Evolutionary conservation across 1,140 invertebrate genomes (phyloP).

Genomic region (Bombus polaris): DNA sequence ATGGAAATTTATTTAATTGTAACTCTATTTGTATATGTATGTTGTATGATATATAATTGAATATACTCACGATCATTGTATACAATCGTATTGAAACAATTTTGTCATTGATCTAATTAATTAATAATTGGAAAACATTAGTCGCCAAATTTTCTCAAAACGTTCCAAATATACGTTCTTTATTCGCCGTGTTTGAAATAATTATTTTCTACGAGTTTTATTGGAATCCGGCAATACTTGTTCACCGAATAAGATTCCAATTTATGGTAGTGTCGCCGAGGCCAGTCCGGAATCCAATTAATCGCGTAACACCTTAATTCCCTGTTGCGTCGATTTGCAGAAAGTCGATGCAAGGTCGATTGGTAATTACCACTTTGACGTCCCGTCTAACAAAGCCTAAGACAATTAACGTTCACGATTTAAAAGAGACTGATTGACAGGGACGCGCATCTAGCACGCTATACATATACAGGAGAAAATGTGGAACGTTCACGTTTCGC

Average conservation of each 20-base stretch:
- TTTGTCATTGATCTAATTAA: not conserved
- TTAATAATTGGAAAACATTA: not conserved
- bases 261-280: not conserved
- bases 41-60: too few relatives aligned
- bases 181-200: not conserved
- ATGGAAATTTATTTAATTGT: too few relatives aligned
- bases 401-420: conserved; percentile 48
- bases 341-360: conserved; percentile 44
- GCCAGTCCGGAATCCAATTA: conserved; percentile 24
- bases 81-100: too few relatives aligned
- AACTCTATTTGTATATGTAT: too few relatives aligned
- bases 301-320: conserved; percentile 27
- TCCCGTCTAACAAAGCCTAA: conserved; percentile 45
- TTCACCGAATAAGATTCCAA: not conserved
- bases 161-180: too few relatives aligned
- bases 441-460: not conserved
- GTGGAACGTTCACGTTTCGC: not conserved
- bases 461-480: not conserved
- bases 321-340: conserved; percentile 22
- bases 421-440: conserved; percentile 10
- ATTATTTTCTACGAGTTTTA: not conserved
- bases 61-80: too few relatives aligned
- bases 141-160: not conserved
- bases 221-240: too few relatives aligned
- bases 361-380: conserved; percentile 52